A percentile compares a stretch with the other conserved stretches of the same genome.
These are phyloP conservation scores for Alca torda DNA, from an alignment of 2,797 vertebrate species.

Conservation along the genomic window DNA sequence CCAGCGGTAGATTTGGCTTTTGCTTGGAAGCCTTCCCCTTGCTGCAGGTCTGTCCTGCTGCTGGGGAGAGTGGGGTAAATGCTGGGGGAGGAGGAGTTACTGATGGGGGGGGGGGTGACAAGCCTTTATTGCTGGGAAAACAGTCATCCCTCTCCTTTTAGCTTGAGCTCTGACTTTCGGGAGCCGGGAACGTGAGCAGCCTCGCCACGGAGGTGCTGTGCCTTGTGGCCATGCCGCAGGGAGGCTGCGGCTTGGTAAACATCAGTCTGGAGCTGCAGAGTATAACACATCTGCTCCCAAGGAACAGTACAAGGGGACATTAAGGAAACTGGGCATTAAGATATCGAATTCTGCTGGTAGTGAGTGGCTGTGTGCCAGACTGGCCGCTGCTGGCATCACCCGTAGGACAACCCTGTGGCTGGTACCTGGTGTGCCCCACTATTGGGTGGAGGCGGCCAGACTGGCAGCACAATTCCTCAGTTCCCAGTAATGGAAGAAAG, in stretches of 20 bases:
- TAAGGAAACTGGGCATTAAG: accelerated
- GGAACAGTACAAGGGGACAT: accelerated
- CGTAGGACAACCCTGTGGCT: background rate
- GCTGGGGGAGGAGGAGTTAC: background rate
- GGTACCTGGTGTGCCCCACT: background rate
- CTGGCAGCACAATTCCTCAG: background rate
- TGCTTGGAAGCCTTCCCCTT: background rate
- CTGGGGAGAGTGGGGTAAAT: background rate
- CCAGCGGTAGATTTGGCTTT: background rate
- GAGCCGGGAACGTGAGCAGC: accelerated
- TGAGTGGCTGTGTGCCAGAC: background rate
- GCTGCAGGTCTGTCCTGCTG: background rate
- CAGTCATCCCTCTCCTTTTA: background rate
- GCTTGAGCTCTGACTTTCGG: background rate
- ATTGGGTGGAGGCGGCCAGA: conserved; percentile 21
- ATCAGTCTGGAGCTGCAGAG: background rate
- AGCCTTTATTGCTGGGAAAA: background rate
- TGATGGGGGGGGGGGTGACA: background rate
- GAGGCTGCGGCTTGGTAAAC: background rate
- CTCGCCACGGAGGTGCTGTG: accelerated
- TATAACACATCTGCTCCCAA: accelerated
- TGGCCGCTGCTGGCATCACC: background rate
- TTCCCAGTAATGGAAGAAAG: background rate
- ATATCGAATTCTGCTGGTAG: accelerated
- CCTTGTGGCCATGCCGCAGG: accelerated